A percentile compares a stretch with the other conserved stretches of the same genome.
phyloP scores from a whole-genome alignment of 2,888 invertebrate genomes.

The Apamea crenata region DNA sequence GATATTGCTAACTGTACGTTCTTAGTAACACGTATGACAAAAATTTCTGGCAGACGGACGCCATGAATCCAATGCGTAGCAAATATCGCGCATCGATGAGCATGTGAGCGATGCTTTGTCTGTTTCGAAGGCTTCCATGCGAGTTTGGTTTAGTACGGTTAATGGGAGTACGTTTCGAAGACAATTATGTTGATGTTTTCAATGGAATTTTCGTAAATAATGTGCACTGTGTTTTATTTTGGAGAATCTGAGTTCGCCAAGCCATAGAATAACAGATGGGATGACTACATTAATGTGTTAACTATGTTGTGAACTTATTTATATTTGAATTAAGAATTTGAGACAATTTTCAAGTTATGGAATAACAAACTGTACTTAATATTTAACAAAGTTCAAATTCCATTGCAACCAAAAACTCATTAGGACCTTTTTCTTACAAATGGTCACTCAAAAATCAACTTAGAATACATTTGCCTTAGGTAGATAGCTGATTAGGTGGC shows the following conservation, averaged over 20 bases:
- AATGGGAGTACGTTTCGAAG: background rate
- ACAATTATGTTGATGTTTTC: background rate
- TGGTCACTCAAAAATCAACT: background rate
- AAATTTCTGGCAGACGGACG: slow-evolving; percentile 68
- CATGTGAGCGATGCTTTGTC: slow-evolving; percentile 45
- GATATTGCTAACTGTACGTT: slow-evolving; percentile 79
- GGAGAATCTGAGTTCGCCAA: background rate
- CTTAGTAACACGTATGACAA: slow-evolving; percentile 72
- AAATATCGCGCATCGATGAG: slow-evolving; percentile 59
- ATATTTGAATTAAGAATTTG: background rate
- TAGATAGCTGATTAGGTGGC: background rate
- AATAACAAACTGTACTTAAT: background rate
- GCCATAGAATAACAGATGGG: no score
- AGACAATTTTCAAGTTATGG: background rate
- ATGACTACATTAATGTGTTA: no score
- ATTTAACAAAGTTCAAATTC: background rate
- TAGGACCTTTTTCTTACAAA: background rate
- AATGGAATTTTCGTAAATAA: background rate
- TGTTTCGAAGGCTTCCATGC: slow-evolving; percentile 8
- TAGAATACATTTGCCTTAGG: background rate
- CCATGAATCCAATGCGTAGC: slow-evolving; percentile 60
- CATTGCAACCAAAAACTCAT: background rate
- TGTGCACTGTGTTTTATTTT: background rate
- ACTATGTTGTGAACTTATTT: background rate
- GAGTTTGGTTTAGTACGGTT: background rate